Evolutionary conservation across 2,113 vertebrate species (phyloP), one percentile per base, ranked within the genome.

Genomic region (Polypterus bichir): DNA sequence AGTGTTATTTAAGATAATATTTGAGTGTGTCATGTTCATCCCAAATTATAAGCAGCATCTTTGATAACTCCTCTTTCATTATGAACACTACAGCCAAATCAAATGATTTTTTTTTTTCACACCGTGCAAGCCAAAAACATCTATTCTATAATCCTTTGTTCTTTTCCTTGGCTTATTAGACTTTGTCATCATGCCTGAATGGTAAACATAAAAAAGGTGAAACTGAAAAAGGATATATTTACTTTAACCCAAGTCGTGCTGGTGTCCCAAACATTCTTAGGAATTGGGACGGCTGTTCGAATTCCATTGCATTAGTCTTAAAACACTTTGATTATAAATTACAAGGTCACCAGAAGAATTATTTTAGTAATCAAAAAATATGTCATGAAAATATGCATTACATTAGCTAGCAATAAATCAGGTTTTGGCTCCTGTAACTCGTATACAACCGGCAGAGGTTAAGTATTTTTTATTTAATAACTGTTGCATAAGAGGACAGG

Each of bases 61-160:
- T 71, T 66, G 57, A 69, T 65, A 72, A 71, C 69, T 69, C 65
- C 55, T 62, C 59, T 76, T 71, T 79, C 68, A 76, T 69, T 49
- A 56, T 6, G 9, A 64, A 62, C 72, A 70, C 65, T 72, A 27
- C 72, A 70, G 71, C 70, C 69, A 59, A 68, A 72, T 79, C 71
- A 72, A 54, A 77, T 66, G 66, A 78, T 80, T 78, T 76, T 66
- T 27, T 27, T 64, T 69, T 77, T 71, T 64, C 64, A 27, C 27
- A 27, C 27, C 27, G 27, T 27, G 27, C 27, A 27, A 66, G 54
- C 67, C 70, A 64, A 66, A 54, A 67, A 71, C 66, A 5, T 46
- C 54, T 64, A 48, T 69, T 73, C 65, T 70, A 64, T 60, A 7
- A 6, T 65, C 68, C 61, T 66, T 64, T 75, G 71, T 77, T 73